Evolutionary conservation across 2,797 vertebrate species (phyloP).

Genomic region (Danionella dracula): DNA sequence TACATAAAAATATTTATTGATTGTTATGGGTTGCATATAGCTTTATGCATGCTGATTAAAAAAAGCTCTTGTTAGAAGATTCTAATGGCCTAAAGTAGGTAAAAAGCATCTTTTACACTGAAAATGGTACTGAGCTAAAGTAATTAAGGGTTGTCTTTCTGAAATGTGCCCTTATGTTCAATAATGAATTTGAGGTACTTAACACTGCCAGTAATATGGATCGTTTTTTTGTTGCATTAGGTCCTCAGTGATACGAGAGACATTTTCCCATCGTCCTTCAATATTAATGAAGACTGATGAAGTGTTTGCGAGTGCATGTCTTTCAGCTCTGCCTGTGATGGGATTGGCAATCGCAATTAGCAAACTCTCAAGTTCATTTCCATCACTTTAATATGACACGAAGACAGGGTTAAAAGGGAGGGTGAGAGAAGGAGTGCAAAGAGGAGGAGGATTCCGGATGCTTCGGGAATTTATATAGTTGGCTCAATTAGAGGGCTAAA

Average conservation of each 20-base stretch:
- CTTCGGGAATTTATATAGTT: neutral
- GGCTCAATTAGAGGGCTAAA: neutral
- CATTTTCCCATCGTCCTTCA: slow-evolving; percentile 62
- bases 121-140: neutral
- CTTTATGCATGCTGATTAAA: no score
- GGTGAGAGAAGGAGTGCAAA: neutral
- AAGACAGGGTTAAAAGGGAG: slow-evolving; percentile 58
- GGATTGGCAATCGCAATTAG: slow-evolving; percentile 81
- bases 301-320: slow-evolving; percentile 70
- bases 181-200: neutral
- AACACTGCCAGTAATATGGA: neutral
- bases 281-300: slow-evolving; percentile 82
- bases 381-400: slow-evolving; percentile 77
- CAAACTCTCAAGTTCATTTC: slow-evolving; percentile 74
- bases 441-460: neutral
- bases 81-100: neutral
- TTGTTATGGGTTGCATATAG: no score
- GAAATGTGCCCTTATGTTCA: neutral
- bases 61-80: no score
- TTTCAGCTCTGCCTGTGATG: slow-evolving; percentile 66
- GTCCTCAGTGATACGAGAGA: slow-evolving; percentile 59
- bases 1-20: no score
- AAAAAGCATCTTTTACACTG: neutral
- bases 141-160: neutral
- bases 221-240: slow-evolving; percentile 43